Percentiles rank a stretch among this genome's conserved stretches.
Evolutionary conservation across 2,797 vertebrate species (phyloP).

Genomic region (Semotilus atromaculatus): DNA sequence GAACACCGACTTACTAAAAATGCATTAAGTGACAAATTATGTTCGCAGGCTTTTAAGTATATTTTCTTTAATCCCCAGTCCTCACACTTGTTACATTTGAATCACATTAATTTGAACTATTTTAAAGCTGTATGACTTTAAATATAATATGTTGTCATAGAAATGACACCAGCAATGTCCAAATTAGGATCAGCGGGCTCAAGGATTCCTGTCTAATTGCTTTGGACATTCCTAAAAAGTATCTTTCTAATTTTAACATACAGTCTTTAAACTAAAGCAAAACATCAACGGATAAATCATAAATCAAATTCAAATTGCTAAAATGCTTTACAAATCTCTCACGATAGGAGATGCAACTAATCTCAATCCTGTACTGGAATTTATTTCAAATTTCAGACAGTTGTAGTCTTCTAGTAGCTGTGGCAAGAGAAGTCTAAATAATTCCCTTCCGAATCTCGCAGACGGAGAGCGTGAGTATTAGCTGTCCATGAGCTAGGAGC

Average conservation of each 20-base stretch:
- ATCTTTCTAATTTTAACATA: background rate
- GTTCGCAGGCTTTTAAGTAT: background rate
- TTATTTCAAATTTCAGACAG: too few relatives aligned
- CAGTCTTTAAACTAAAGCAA: background rate
- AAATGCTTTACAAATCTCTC: background rate
- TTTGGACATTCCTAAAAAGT: background rate
- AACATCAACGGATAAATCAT: background rate
- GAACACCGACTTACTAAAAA: background rate
- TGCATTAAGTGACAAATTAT: background rate
- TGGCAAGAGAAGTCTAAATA: too few relatives aligned
- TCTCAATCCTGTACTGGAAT: background rate
- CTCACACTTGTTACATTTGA: background rate
- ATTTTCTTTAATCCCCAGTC: background rate
- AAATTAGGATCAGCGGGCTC: conserved; percentile 19
- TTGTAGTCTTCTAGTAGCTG: too few relatives aligned
- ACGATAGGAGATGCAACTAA: background rate
- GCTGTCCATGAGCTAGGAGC: too few relatives aligned
- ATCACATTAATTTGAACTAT: background rate
- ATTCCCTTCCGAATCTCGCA: too few relatives aligned
- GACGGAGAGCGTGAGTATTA: too few relatives aligned
- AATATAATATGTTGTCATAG: conserved; percentile 31
- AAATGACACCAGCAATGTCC: conserved; percentile 3
- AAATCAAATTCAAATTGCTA: background rate
- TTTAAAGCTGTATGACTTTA: conserved; percentile 15
- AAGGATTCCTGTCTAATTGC: conserved; percentile 15